These are phyloP conservation scores for Crypturellus undulatus DNA, from an alignment of 2,113 vertebrate genomes.

Conservation along the genomic window DNA sequence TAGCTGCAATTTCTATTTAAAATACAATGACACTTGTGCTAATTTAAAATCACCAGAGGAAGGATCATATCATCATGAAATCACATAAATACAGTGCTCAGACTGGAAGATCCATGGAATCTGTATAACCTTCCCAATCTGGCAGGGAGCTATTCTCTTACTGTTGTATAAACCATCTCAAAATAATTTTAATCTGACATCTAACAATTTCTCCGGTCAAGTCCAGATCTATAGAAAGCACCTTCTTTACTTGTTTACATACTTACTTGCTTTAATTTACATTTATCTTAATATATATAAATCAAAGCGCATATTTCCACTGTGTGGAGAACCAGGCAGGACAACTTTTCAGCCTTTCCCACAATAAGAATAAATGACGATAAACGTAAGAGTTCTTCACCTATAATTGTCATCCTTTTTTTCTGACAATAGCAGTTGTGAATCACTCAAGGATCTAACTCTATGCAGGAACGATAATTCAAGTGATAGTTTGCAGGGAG, in stretches of 20 bases:
- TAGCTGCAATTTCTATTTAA: background rate
- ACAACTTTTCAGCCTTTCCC: background rate
- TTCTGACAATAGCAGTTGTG: background rate
- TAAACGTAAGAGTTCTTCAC: background rate
- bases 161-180: background rate
- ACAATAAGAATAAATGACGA: background rate
- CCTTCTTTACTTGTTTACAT: background rate
- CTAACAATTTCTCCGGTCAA: background rate
- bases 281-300: background rate
- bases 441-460: background rate
- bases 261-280: background rate
- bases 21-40: background rate
- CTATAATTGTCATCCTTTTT: background rate
- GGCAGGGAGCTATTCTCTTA: background rate
- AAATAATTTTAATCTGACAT: background rate
- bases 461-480: background rate
- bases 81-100: background rate
- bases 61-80: background rate
- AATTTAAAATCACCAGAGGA: too few species aligned
- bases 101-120: background rate
- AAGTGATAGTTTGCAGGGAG: background rate
- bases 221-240: background rate
- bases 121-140: background rate
- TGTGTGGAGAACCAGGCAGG: background rate
- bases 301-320: accelerated